phyloP scores from a whole-genome alignment of 2,113 vertebrate genomes.

The Phylloscopus whistleri region DNA sequence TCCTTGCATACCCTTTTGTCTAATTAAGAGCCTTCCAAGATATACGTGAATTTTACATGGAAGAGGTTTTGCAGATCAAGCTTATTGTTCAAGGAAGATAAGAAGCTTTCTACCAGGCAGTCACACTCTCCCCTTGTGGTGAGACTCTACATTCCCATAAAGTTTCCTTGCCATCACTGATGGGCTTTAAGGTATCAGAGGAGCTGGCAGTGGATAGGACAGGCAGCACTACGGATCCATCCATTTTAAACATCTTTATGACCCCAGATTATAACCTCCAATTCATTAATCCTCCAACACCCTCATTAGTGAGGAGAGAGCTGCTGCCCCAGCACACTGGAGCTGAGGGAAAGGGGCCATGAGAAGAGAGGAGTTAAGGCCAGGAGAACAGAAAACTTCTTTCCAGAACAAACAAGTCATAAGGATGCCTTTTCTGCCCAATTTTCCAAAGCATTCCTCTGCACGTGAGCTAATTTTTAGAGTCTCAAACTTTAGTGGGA shows the following conservation, averaged over 20 bases:
- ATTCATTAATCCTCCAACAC: not conserved
- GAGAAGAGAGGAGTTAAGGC: not conserved
- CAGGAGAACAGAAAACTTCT: not conserved
- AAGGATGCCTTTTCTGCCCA: not conserved
- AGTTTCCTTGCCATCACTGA: not conserved
- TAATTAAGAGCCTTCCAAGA: not conserved
- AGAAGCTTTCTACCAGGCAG: not conserved
- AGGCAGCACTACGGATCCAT: not conserved
- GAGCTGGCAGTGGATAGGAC: not conserved
- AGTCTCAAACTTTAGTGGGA: not conserved
- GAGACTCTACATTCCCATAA: not conserved
- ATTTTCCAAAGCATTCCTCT: not conserved
- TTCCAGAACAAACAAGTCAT: not conserved
- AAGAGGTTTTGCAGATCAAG: not conserved
- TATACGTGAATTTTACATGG: not conserved
- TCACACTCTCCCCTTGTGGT: not conserved
- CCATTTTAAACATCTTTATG: not conserved
- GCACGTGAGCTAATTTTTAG: not conserved
- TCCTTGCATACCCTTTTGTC: not conserved
- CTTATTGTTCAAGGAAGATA: not conserved
- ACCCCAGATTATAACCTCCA: not conserved
- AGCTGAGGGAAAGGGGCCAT: not conserved
- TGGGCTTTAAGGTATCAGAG: accelerated
- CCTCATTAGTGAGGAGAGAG: not conserved
- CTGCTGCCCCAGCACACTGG: not conserved